These are phyloP conservation scores for Sus scrofa DNA, from an alignment of 2,113 vertebrate species.

Conservation along the genomic window DNA sequence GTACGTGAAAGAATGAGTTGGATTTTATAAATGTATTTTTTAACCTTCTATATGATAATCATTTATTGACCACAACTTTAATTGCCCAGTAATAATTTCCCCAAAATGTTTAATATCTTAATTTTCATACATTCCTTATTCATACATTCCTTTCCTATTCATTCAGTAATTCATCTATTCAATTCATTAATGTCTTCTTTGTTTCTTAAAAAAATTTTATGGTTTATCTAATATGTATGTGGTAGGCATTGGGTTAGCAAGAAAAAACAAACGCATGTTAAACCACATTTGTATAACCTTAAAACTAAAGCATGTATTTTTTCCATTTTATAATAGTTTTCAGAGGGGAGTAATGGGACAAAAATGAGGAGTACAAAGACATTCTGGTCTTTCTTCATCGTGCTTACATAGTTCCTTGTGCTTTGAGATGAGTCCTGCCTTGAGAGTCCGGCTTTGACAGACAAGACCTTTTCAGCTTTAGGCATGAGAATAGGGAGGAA, in stretches of 20 bases:
- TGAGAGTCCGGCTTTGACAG: slow-evolving; percentile 5
- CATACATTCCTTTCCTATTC: not conserved
- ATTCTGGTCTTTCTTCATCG: not conserved
- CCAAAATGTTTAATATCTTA: not conserved
- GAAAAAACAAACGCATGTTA: not conserved
- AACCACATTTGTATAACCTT: slow-evolving; percentile 8
- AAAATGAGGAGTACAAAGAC: not conserved
- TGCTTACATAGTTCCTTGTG: not conserved
- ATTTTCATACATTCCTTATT: slow-evolving; percentile 29
- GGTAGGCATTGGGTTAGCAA: slow-evolving; percentile 3
- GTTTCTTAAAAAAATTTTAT: slow-evolving; percentile 19
- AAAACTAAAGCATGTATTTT: not conserved
- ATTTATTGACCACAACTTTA: slow-evolving; percentile 22
- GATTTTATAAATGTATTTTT: slow-evolving; percentile 31
- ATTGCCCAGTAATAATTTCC: slow-evolving; percentile 36
- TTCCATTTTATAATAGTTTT: not conserved
- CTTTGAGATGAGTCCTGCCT: not conserved
- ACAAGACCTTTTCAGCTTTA: slow-evolving; percentile 26
- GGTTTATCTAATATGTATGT: not conserved
- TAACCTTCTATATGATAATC: not conserved
- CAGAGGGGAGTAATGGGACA: not conserved
- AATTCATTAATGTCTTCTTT: slow-evolving; percentile 1
- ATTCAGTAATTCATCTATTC: not conserved
- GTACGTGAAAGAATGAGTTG: not conserved
- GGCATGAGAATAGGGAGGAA: slow-evolving; percentile 40